phyloP scores from a whole-genome alignment of 2,113 vertebrate genomes.

The Peucedramus taeniatus region DNA sequence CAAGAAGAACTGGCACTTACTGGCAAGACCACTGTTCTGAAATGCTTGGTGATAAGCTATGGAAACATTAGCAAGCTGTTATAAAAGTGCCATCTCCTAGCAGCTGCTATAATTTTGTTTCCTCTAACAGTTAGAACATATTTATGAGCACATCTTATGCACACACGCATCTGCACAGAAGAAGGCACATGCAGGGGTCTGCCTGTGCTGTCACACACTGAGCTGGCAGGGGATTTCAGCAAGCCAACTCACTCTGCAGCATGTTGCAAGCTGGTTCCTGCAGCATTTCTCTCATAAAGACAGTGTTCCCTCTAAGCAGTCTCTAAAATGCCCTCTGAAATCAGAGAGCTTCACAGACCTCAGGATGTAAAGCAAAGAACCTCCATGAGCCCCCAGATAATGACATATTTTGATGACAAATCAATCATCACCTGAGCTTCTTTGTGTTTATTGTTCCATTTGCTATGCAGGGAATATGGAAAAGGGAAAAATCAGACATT shows the following conservation, averaged over 20 bases:
- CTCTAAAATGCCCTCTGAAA: neutral
- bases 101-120: neutral
- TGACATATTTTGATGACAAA: neutral
- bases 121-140: neutral
- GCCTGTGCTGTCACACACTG: neutral
- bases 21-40: conserved; percentile 6
- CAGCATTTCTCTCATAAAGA: neutral
- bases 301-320: neutral
- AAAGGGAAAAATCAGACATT: neutral
- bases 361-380: neutral
- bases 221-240: neutral
- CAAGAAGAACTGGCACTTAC: conserved; percentile 15
- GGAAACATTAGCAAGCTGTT: neutral
- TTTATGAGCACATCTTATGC: neutral
- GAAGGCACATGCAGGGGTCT: fast-evolving
- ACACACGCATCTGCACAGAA: neutral
- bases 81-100: neutral
- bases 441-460: neutral
- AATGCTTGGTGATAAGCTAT: neutral
- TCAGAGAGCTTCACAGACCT: neutral
- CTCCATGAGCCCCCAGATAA: neutral
- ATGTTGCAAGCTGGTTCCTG: neutral
- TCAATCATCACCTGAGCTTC: neutral
- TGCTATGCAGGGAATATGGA: neutral
- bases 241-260: neutral